Evolutionary conservation across 2,113 vertebrate genomes (phyloP).

Genomic region (Motacilla alba): DNA sequence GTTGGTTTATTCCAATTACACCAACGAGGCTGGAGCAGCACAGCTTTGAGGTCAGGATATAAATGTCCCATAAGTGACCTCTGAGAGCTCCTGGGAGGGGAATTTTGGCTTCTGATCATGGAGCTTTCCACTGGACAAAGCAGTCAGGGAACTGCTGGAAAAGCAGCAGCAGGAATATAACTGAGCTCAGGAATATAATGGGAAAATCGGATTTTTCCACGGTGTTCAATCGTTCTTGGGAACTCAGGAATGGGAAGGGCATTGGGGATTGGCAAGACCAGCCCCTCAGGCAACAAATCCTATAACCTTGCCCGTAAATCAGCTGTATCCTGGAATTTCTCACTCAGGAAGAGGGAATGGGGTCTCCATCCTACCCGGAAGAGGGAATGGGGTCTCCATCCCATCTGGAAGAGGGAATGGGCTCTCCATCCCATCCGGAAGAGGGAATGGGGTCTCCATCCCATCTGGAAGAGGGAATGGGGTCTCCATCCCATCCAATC

Average conservation of each 20-base stretch:
- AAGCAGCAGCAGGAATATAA: background rate
- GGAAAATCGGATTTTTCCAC: constrained; percentile 25
- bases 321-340: background rate
- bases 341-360: background rate
- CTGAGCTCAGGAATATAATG: background rate
- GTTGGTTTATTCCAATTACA: background rate
- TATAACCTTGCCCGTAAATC: background rate
- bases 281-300: background rate
- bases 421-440: too few relatives aligned
- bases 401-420: too few relatives aligned
- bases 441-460: background rate
- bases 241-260: background rate
- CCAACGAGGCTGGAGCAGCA: background rate
- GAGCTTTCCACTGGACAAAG: background rate
- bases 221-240: background rate
- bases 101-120: background rate
- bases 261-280: background rate
- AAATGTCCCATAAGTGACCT: background rate
- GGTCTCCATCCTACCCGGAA: background rate
- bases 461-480: too few relatives aligned
- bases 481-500: background rate
- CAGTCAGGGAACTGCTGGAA: background rate
- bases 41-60: background rate
- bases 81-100: background rate
- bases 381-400: too few relatives aligned